Base-by-base conservation (phyloP, 2,113 vertebrate species). In the Rhagologus leucostigma region DNA sequence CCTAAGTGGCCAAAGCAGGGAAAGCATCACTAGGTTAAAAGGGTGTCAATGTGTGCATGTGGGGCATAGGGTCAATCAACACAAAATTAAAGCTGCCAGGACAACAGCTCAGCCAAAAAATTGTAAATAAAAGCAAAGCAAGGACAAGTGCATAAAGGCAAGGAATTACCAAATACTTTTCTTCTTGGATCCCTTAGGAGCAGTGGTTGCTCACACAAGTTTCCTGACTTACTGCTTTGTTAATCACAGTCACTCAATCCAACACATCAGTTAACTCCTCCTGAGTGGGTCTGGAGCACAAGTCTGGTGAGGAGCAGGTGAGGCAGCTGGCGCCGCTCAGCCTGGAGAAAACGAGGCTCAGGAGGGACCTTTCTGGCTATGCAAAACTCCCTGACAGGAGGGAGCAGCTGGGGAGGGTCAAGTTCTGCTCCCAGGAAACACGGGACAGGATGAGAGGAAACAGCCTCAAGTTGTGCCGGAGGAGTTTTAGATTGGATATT, bases 401-500 rank as follows among this genome's bases (percentile, higher is more conserved):
- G n/a, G 30, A 55, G 4, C 20, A 41, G 33, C 8, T 0, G 0
- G 3, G 13, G 3, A 3, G 3, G 3, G 9, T 30, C 1, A 0
- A 29, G n/a, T 7, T 74, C 7, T 52, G 16, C 23, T n/a, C 4
- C 13, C 14, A 47, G 30, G 24, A 6, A 47, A 55, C 17, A 53
- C 37, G 39, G 13, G 47, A 60, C 20, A 62, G 35, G 6, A 53
- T 0, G 1, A 62, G 47, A 60, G 46, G 23, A 8, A 55, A 35
- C 0, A 0, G 8, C 21, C 21, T 35, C 41, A 41, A 0, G 16
- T 0, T 76, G 21, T 0, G 11, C 8, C 21, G 55, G 24, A 21
- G 4, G 4, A 68, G 1, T 6, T 32, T 41, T 35, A 19, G 14
- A 23, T 3, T 3, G 3, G 10, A 27, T 26, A 22, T 42, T 16